A percentile compares a stretch with the other conserved stretches of the same genome.
Evolutionary conservation across 2,888 invertebrate species (phyloP).

Genomic region (Hybos culiciformis): DNA sequence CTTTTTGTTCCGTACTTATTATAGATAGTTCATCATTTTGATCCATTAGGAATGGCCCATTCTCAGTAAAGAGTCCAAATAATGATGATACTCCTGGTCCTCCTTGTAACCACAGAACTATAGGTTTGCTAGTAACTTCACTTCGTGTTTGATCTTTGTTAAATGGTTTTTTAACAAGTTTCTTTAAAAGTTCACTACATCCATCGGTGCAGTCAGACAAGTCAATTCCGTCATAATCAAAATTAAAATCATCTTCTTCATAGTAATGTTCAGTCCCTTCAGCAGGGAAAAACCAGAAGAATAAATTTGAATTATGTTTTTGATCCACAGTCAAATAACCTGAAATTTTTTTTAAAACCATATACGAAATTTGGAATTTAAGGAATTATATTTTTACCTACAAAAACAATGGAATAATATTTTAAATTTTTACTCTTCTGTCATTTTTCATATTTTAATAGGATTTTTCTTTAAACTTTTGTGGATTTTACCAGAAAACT

Average conservation of each 20-base stretch:
- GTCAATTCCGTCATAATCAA: background rate
- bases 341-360: too few species aligned
- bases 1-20: conserved; percentile 65
- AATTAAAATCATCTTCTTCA: conserved; percentile 10
- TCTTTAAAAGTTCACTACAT: conserved; percentile 35
- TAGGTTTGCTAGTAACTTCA: conserved; percentile 38
- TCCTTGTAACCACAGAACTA: conserved; percentile 74
- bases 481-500: too few species aligned
- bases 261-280: conserved; percentile 30
- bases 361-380: too few species aligned
- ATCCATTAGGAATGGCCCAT: conserved; percentile 57
- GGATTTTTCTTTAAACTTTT: too few species aligned
- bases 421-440: too few species aligned
- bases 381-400: too few species aligned
- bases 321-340: conserved; percentile 76
- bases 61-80: conserved; percentile 69
- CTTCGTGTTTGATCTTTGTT: conserved; percentile 31
- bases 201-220: conserved; percentile 38
- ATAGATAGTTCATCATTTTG: conserved; percentile 38
- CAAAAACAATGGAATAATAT: too few species aligned
- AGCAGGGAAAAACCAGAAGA: conserved; percentile 87
- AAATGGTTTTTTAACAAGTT: conserved; percentile 39
- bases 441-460: too few species aligned
- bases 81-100: conserved; percentile 73
- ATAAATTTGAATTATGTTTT: conserved; percentile 62